Conservation (phyloP, 2,888 invertebrate species). For the Spodoptera littoralis region DNA sequence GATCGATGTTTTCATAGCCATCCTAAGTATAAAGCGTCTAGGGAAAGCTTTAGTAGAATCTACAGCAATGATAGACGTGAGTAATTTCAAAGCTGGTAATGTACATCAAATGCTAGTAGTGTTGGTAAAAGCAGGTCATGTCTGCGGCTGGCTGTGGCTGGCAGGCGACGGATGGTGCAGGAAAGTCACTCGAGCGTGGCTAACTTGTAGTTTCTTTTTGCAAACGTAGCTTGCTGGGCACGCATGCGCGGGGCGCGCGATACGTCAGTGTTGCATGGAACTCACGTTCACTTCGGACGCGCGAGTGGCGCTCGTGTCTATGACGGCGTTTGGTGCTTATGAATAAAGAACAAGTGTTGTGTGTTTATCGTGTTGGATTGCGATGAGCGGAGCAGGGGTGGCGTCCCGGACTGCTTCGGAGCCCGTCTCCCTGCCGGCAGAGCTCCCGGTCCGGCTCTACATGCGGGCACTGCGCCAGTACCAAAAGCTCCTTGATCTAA, state of each 20-base stretch:
- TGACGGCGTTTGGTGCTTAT: constrained; percentile 72
- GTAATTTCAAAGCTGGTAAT: constrained; percentile 39
- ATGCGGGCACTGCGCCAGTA: constrained; percentile 90
- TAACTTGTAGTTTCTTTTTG: constrained; percentile 81
- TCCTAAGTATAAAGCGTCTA: constrained; percentile 7
- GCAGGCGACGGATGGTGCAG: constrained; percentile 65
- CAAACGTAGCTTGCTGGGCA: constrained; percentile 73
- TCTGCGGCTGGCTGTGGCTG: constrained; percentile 73
- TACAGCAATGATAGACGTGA: constrained; percentile 11
- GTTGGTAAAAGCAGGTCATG: constrained; percentile 84
- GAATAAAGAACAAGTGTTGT: constrained; percentile 73
- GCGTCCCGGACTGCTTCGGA: constrained; percentile 75
- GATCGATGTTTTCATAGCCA: no score
- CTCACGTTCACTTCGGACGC: constrained; percentile 88
- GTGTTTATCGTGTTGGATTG: constrained; percentile 65
- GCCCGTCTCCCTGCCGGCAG: constrained; percentile 70
- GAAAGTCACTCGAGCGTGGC: constrained; percentile 81
- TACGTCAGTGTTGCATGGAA: constrained; percentile 84
- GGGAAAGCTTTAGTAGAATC: constrained; percentile 47
- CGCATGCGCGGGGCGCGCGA: constrained; percentile 80
- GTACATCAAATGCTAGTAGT: constrained; percentile 50
- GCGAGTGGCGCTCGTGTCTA: constrained; percentile 77
- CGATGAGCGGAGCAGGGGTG: constrained; percentile 82
- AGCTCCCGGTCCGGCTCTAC: constrained; percentile 86
- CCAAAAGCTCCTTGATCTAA: constrained; percentile 89